Conservation (phyloP, 2,888 invertebrate species). For the Lepetodrilus schrolli region DNA sequence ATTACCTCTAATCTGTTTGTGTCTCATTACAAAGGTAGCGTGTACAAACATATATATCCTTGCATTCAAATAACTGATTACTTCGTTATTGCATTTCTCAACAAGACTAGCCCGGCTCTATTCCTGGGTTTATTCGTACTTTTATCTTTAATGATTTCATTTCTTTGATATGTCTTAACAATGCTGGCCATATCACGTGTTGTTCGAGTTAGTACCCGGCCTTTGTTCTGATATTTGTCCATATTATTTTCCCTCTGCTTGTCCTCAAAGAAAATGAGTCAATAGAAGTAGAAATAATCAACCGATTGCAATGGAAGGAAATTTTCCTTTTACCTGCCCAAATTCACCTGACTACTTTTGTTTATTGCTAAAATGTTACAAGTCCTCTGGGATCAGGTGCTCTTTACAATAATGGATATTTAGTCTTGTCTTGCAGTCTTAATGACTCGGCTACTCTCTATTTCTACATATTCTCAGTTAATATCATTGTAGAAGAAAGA, state of each 20-base stretch:
- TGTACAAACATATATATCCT: not conserved
- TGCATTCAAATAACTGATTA: not conserved
- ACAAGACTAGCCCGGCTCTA: not conserved
- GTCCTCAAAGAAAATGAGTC: conserved; percentile 1
- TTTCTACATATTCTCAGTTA: conserved; percentile 2
- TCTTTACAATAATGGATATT: conserved; percentile 5
- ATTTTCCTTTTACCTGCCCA: not conserved
- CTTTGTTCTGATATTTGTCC: not conserved
- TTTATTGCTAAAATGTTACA: conserved; percentile 2
- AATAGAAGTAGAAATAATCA: not conserved
- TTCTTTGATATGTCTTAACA: conserved; percentile 8
- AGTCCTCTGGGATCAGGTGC: not conserved
- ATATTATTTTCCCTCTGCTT: not conserved
- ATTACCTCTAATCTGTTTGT: not conserved
- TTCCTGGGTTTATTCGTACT: not conserved
- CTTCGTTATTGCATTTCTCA: not conserved
- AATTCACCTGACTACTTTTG: conserved; percentile 9
- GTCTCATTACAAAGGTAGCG: not conserved
- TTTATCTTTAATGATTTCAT: conserved; percentile 16
- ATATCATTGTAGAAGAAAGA: conserved; percentile 1
- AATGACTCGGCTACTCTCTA: not conserved
- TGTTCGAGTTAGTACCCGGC: too few species aligned
- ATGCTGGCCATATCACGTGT: too few species aligned
- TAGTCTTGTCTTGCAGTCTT: not conserved
- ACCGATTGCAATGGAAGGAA: not conserved